A percentile compares a stretch with the other conserved stretches of the same genome.
These are phyloP conservation scores for Pristiophorus japonicus DNA, from an alignment of 2,113 vertebrate genomes.

Conservation along the genomic window DNA sequence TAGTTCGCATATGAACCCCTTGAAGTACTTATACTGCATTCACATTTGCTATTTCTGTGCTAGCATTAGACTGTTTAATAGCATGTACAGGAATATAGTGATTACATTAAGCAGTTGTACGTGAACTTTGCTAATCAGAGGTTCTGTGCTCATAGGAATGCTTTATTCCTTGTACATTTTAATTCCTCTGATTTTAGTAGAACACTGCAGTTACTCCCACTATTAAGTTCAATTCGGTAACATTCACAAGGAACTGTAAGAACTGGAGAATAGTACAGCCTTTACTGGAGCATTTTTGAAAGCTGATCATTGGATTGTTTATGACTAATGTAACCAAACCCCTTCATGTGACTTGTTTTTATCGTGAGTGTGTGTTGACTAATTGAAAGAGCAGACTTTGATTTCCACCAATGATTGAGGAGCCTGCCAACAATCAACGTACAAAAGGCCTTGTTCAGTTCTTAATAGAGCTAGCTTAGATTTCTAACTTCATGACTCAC, in stretches of 20 bases:
- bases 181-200: background rate
- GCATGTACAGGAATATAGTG: background rate
- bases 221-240: background rate
- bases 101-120: background rate
- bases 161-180: background rate
- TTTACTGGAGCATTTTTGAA: background rate
- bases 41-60: background rate
- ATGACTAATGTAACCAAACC: background rate
- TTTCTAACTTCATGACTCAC: background rate
- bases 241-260: background rate
- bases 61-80: background rate
- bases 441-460: background rate
- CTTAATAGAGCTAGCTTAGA: background rate
- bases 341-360: background rate
- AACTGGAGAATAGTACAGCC: background rate
- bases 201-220: background rate
- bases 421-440: background rate
- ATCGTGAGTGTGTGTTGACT: background rate
- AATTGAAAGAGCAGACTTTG: background rate
- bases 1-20: background rate
- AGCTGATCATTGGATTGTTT: background rate
- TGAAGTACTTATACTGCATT: background rate
- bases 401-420: background rate
- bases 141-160: background rate
- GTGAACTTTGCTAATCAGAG: background rate